phyloP scores from a whole-genome alignment of 2,888 invertebrate genomes.

The Imbricaverruca yamaguchii region DNA sequence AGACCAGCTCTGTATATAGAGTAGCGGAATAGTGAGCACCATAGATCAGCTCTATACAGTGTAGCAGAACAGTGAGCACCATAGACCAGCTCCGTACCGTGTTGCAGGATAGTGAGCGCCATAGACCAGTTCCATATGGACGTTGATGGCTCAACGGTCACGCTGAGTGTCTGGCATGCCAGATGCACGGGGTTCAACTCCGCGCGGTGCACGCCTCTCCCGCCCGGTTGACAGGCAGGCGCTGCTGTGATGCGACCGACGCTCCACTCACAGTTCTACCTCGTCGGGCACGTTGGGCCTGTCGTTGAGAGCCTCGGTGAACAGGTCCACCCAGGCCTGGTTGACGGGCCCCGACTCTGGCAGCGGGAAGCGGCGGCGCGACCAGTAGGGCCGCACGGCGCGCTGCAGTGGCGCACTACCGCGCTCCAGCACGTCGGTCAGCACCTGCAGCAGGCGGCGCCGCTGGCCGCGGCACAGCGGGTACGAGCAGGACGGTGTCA shows the following conservation, averaged over 20 bases:
- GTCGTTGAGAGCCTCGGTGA: conserved; percentile 20
- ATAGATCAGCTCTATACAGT: too few species aligned
- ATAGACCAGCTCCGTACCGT: too few species aligned
- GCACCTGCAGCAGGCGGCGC: neutral
- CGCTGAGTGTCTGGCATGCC: too few species aligned
- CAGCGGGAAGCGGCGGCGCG: conserved; percentile 17
- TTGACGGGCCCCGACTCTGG: conserved; percentile 21
- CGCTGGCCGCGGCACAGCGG: conserved; percentile 21
- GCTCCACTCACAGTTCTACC: conserved; percentile 10
- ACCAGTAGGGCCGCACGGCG: conserved; percentile 17
- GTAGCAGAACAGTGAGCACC: too few species aligned
- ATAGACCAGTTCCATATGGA: too few species aligned
- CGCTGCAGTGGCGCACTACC: neutral
- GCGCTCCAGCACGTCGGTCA: neutral
- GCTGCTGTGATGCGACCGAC: neutral
- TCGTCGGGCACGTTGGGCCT: conserved; percentile 18
- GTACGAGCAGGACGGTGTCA: neutral
- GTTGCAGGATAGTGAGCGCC: too few species aligned
- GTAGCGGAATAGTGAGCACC: too few species aligned
- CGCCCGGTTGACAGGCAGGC: too few species aligned
- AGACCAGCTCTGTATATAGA: too few species aligned
- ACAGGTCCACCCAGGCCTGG: conserved; percentile 20
- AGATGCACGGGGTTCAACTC: too few species aligned
- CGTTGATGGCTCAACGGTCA: too few species aligned
- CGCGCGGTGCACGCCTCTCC: too few species aligned